Evolutionary conservation across 2,888 invertebrate species (phyloP), one percentile per base, ranked within the genome.

Genomic region (Sepioteuthis lessoniana): DNA sequence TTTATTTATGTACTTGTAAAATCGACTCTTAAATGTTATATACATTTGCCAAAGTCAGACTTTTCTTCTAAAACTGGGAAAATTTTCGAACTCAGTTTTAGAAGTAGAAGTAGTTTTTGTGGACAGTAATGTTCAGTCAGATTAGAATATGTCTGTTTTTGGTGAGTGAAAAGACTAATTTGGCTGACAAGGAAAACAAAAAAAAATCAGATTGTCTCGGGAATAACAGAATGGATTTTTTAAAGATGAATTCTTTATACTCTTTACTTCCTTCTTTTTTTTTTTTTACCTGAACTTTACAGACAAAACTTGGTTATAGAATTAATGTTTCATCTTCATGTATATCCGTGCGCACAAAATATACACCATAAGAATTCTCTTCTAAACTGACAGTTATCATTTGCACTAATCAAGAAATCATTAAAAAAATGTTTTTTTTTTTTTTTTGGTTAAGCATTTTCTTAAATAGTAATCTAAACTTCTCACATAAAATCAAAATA

Each of bases 41-140:
- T 76, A 76, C n/a, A 76, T 76, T 76, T 76, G 19, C 76, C 76
- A 76, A 76, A 76, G n/a, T 76, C n/a, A 13, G 76, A n/a, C n/a
- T 76, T 76, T 76, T 76, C 76, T 76, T 76, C 76, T 76, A 76
- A 76, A 76, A 76, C 76, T n/a, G n/a, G 76, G 76, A 76, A 76
- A 35, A 76, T 19, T 76, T 76, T 76, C 76, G 76, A 76, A 76
- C 76, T 76, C 76, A 76, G 76, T 76, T 76, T 76, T 76, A 76
- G 76, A 76, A 76, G 76, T n/a, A 76, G 76, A 76, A n/a, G 4
- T 13, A n/a, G 21, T n/a, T 10, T n/a, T 76, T 76, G n/a, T 76
- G 76, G 76, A 76, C 16, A n/a, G 76, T n/a, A n/a, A 19, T 7
- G 19, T 35, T 35, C 16, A 16, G 3, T n/a, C 16, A 35, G n/a